phyloP scores from a whole-genome alignment of 2,113 vertebrate species.

The Daubentonia madagascariensis region DNA sequence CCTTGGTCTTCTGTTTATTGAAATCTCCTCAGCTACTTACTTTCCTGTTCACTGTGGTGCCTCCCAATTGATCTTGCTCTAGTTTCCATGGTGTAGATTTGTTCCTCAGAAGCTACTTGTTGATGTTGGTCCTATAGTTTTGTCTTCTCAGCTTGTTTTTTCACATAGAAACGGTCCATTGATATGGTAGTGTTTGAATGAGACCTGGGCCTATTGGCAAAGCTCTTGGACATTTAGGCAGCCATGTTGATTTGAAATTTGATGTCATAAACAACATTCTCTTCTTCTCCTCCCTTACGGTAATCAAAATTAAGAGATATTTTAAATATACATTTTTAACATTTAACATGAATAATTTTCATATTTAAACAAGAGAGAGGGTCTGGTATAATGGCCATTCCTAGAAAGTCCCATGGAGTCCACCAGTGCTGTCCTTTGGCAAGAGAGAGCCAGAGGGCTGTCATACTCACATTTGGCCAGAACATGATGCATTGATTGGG shows the following conservation, averaged over 20 bases:
- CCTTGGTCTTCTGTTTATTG: not conserved
- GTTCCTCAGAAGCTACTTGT: not conserved
- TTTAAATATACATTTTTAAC: not conserved
- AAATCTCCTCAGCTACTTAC: not conserved
- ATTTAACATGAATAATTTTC: not conserved
- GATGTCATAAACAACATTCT: not conserved
- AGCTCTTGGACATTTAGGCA: not conserved
- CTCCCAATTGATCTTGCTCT: not conserved
- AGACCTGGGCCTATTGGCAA: not conserved
- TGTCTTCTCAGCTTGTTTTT: not conserved
- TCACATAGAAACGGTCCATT: not conserved
- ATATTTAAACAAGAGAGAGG: not conserved
- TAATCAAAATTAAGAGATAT: not conserved
- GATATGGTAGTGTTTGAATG: not conserved
- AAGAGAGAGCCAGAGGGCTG: not conserved
- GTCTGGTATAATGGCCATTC: not conserved
- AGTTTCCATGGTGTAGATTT: not conserved
- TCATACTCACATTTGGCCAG: not conserved
- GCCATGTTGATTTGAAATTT: not conserved
- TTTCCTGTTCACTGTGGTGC: not conserved
- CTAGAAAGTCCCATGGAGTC: not conserved
- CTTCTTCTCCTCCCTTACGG: not conserved
- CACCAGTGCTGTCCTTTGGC: not conserved
- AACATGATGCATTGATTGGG: not conserved
- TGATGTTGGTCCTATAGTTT: not conserved